Conservation (phyloP, 2,888 invertebrate species). For the Ommatoiulus sabulosus region DNA sequence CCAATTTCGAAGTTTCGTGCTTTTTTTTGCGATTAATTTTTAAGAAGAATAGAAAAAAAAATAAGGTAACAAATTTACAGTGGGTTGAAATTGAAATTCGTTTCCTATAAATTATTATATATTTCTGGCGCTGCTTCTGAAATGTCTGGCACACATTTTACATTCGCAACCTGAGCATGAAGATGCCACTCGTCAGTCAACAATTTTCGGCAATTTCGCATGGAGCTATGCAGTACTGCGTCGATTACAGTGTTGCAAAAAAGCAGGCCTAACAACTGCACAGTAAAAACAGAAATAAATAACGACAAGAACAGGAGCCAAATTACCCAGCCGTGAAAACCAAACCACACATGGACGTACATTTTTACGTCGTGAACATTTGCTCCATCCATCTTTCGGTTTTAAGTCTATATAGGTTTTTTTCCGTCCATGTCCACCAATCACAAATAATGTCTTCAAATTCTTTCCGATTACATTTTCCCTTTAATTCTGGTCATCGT, state of each 20-base stretch:
- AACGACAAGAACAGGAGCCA: not conserved
- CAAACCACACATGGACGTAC: not conserved
- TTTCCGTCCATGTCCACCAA: too few species aligned
- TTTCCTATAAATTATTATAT: not conserved
- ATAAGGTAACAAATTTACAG: not conserved
- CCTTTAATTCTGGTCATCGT: not conserved
- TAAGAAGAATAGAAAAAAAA: too few species aligned
- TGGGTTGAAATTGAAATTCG: not conserved
- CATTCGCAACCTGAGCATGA: not conserved
- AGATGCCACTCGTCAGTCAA: conserved; percentile 24
- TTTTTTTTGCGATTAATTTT: too few species aligned
- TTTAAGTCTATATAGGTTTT: too few species aligned
- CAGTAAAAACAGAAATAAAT: not conserved
- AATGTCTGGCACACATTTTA: not conserved
- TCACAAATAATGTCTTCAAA: too few species aligned
- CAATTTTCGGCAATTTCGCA: not conserved
- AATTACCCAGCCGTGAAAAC: not conserved
- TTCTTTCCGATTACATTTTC: too few species aligned
- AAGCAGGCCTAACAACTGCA: not conserved
- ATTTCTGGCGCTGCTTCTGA: not conserved
- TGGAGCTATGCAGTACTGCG: not conserved
- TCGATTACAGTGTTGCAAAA: not conserved
- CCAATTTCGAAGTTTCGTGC: not conserved
- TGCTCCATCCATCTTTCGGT: too few species aligned
- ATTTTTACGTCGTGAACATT: not conserved